Evolutionary conservation across 2,797 vertebrate species (phyloP), one percentile per base, ranked within the genome.

Genomic region (Lacerta bilineata): DNA sequence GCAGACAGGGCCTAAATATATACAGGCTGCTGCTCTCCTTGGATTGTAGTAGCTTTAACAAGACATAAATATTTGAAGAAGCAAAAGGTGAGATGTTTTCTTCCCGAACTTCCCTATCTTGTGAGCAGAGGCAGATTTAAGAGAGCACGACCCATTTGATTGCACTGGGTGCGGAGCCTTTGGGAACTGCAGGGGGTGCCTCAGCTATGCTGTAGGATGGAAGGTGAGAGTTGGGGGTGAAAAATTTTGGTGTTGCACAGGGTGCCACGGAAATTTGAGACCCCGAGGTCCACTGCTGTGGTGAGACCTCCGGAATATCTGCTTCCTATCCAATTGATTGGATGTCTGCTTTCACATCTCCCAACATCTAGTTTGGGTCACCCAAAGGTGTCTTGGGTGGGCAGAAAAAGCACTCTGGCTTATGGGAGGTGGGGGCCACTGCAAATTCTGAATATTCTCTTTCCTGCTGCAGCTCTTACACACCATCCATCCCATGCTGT

Each of bases 1-100:
- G 33, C 55, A 66, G 77, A 39, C 69, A 79, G 74, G 59, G 55
- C 23, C 69, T 80, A 89, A 89, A 74, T 85, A 75, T 33, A 50
- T 46, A 27, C 77, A 85, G 29, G 69, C 77, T 80, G 83, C 25
- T 89, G 33, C 25, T 85, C 83, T 50, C 55, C 64, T 64, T 43
- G 46, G 69, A 81, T 59, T 75, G 39, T n/a, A 41, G 25, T 29
- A 50, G 23, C 39, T 75, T 85, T 41, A 66, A 50, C 55, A 66
- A 50, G 20, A 39, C 27, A 27, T 41, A 43, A 33, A 72, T 50
- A 39, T 39, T 11, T 82, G 9, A 15, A 61, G 27, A 41, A 82
- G 25, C 33, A 82, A 27, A 64, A 66, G 18, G 18, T 84, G 55
- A 78, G 29, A 59, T 8, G 0, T 36, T 20, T 68, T 50, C 7